These are phyloP conservation scores for Zosterops pallidus DNA, from an alignment of 2,113 vertebrate species.

Conservation along the genomic window DNA sequence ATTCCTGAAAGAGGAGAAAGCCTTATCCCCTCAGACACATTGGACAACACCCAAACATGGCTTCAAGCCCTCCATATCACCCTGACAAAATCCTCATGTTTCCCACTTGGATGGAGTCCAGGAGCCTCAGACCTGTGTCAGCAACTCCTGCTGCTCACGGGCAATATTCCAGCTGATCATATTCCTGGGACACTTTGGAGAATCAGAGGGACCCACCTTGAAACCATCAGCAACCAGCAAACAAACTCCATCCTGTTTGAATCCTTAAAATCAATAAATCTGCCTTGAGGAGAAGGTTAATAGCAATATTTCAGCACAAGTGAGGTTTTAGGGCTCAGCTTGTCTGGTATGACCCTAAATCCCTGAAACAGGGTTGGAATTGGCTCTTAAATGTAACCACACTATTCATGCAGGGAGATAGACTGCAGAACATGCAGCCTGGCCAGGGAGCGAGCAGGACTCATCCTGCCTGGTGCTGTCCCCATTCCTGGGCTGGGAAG, in stretches of 20 bases:
- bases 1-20: background rate
- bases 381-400: background rate
- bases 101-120: background rate
- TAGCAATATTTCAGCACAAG: background rate
- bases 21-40: background rate
- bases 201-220: background rate
- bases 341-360: background rate
- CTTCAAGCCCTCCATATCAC: rapidly evolving
- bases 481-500: background rate
- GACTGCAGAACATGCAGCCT: rapidly evolving
- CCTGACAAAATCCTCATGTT: background rate
- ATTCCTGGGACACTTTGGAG: background rate
- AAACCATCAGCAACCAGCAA: background rate
- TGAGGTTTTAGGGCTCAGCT: background rate
- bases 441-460: background rate
- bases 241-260: background rate
- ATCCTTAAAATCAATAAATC: background rate
- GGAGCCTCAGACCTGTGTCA: background rate
- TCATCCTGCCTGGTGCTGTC: background rate
- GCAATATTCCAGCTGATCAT: rapidly evolving
- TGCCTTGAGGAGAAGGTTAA: background rate
- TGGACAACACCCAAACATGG: background rate
- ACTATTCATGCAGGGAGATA: rapidly evolving
- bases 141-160: rapidly evolving
- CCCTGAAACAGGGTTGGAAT: background rate